Evolutionary conservation across 1,140 invertebrate species (phyloP).

Genomic region (Brachionus plicatilis): DNA sequence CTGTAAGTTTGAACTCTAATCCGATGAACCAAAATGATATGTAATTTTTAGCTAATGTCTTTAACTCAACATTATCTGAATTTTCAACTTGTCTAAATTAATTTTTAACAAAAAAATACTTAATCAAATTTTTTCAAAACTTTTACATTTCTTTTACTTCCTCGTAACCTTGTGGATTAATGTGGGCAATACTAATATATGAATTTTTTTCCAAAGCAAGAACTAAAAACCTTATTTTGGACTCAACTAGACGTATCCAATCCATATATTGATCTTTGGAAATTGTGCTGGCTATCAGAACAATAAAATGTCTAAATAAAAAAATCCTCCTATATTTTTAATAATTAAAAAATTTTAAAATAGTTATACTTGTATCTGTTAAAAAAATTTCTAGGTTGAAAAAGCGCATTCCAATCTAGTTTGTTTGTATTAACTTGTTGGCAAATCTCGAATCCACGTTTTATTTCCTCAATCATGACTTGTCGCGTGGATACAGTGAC

Average conservation of each 20-base stretch:
- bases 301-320: constrained; percentile 54
- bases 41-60: neutral
- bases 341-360: neutral
- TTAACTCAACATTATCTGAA: neutral
- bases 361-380: constrained; percentile 70
- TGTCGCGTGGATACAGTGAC: constrained; percentile 84
- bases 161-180: constrained; percentile 66
- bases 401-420: constrained; percentile 79
- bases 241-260: constrained; percentile 88
- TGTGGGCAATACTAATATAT: constrained; percentile 81
- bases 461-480: constrained; percentile 89
- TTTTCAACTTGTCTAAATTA: neutral
- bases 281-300: constrained; percentile 71
- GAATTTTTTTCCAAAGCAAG: constrained; percentile 83
- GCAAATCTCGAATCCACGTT: constrained; percentile 63
- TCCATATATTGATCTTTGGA: constrained; percentile 78
- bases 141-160: constrained; percentile 32
- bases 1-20: neutral
- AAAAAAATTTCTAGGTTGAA: constrained; percentile 91
- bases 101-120: neutral
- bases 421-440: constrained; percentile 80
- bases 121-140: neutral
- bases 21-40: constrained; percentile 36
- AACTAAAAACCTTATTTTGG: constrained; percentile 86
- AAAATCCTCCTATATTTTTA: neutral